Conservation (phyloP, 2,113 vertebrate species). For the Motacilla alba region DNA sequence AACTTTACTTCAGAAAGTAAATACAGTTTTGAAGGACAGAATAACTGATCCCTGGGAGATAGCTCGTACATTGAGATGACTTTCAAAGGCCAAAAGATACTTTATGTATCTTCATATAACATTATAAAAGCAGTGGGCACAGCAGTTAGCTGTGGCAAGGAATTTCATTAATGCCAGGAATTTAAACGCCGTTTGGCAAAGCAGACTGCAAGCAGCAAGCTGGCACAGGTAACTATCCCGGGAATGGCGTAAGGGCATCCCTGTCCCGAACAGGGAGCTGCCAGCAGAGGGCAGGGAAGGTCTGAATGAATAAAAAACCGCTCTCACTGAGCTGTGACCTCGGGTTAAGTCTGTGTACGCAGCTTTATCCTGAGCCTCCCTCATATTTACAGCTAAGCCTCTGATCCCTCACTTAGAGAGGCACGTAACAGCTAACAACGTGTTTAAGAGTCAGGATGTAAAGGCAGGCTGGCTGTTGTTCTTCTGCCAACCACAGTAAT, state of each 20-base stretch:
- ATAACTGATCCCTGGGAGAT: not conserved
- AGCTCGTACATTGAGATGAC: not conserved
- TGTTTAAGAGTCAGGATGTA: not conserved
- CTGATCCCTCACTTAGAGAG: not conserved
- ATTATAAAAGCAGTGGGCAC: not conserved
- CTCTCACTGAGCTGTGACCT: not conserved
- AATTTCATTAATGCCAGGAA: not conserved
- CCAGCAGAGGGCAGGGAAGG: slow-evolving; percentile 33
- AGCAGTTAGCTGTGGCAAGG: not conserved
- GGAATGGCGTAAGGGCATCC: rapidly evolving
- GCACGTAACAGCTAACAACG: not conserved
- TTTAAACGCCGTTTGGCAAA: not conserved
- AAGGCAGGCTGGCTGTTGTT: not conserved
- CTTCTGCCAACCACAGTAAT: not conserved
- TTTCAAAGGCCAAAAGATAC: not conserved
- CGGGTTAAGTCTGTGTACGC: not conserved
- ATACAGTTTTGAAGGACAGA: not conserved
- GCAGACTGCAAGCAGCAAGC: not conserved
- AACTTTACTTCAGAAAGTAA: not conserved
- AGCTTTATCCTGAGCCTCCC: not conserved
- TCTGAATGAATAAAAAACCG: not conserved
- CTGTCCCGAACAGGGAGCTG: not conserved
- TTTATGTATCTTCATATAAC: not conserved
- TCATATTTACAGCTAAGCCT: not conserved
- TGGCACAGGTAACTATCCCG: not conserved